A percentile compares a stretch with the other conserved stretches of the same genome.
These are phyloP conservation scores for Drosophila melanosoma DNA, from an alignment of 2,888 invertebrate genomes.

Conservation along the genomic window DNA sequence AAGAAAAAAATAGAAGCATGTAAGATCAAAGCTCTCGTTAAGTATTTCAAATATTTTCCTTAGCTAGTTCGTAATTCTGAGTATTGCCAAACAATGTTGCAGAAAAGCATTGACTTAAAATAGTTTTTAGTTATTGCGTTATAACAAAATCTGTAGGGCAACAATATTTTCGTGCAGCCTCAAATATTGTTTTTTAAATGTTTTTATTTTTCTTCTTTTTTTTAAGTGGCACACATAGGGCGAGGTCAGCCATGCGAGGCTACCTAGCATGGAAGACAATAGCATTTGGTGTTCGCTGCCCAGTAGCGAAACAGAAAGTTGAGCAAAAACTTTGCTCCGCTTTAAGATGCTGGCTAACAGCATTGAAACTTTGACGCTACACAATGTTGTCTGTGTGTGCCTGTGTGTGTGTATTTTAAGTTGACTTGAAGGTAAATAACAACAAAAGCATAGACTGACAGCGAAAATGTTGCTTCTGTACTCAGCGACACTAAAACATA, in stretches of 20 bases:
- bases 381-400: slow-evolving; percentile 25
- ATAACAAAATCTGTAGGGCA: slow-evolving; percentile 3
- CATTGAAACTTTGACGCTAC: slow-evolving; percentile 5
- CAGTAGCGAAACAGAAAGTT: slow-evolving; percentile 35
- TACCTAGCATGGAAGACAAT: slow-evolving; percentile 45
- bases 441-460: slow-evolving; percentile 13
- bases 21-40: background rate
- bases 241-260: slow-evolving; percentile 23
- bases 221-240: slow-evolving; percentile 48
- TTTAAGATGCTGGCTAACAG: slow-evolving; percentile 9
- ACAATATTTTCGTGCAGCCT: background rate
- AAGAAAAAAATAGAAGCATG: too few species aligned
- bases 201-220: slow-evolving; percentile 10
- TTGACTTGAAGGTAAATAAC: slow-evolving; percentile 33
- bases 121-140: background rate
- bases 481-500: slow-evolving; percentile 18
- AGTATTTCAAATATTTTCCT: background rate
- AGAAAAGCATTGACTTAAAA: background rate
- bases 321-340: slow-evolving; percentile 31
- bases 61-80: background rate
- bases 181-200: background rate
- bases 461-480: slow-evolving; percentile 22
- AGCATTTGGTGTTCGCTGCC: slow-evolving; percentile 38
- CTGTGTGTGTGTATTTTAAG: slow-evolving; percentile 22
- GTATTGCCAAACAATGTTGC: background rate